A percentile compares a stretch with the other conserved stretches of the same genome.
Conservation (phyloP, 2,888 invertebrate species). For the Synergus umbraculus region DNA sequence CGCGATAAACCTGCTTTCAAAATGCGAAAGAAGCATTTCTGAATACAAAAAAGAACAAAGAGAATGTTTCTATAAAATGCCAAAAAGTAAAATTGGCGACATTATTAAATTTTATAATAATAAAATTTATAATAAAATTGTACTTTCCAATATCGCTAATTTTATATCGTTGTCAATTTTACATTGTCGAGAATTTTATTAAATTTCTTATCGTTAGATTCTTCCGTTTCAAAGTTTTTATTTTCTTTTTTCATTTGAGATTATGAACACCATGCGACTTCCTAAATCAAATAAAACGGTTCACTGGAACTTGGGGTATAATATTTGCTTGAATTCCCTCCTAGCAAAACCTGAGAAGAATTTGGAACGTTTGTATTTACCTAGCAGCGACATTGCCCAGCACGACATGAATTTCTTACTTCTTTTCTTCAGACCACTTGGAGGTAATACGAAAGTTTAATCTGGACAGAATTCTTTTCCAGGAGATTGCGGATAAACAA, state of each 20-base stretch:
- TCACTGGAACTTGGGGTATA: constrained; percentile 14
- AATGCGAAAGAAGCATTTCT: neutral
- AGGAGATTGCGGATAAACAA: constrained; percentile 21
- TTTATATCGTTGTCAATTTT: no score
- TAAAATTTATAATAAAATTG: no score
- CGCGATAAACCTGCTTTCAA: neutral
- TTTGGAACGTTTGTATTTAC: constrained; percentile 26
- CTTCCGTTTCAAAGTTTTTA: no score
- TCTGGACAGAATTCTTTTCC: constrained; percentile 25
- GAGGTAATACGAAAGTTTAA: constrained; percentile 28
- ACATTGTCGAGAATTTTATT: neutral
- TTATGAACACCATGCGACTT: neutral
- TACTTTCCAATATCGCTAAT: no score
- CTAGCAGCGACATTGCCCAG: constrained; percentile 29
- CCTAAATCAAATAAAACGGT: constrained; percentile 12
- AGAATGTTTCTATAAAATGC: neutral
- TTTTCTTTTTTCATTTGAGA: no score
- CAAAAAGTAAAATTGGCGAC: neutral
- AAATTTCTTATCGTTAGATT: neutral
- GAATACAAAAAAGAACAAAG: neutral
- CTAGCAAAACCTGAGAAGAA: constrained; percentile 15
- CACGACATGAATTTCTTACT: constrained; percentile 33
- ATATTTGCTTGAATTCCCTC: constrained; percentile 21
- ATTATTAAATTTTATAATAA: no score
- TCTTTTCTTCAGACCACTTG: neutral